Evolutionary conservation across 2,113 vertebrate species (phyloP).

Genomic region (Chaetodon trifascialis): DNA sequence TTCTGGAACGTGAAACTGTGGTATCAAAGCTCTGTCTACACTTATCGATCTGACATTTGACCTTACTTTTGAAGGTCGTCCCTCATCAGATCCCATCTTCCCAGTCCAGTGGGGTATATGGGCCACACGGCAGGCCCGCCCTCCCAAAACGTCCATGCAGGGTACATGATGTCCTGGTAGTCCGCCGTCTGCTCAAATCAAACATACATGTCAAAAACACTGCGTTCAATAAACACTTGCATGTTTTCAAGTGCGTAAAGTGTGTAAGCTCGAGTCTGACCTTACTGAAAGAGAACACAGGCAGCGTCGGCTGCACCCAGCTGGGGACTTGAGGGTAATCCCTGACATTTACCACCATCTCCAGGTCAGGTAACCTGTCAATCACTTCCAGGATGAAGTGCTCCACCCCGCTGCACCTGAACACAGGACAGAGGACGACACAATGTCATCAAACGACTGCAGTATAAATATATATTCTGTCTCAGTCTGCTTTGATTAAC

Average conservation of each 20-base stretch:
- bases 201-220: slow-evolving; percentile 15
- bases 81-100: slow-evolving; percentile 98
- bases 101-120: slow-evolving; percentile 96
- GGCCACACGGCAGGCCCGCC: slow-evolving; percentile 99
- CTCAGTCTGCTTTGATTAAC: too few species aligned
- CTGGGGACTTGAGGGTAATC: slow-evolving; percentile 95
- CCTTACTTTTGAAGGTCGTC: slow-evolving; percentile 90
- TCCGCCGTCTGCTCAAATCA: slow-evolving; percentile 87
- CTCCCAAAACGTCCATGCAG: slow-evolving; percentile 99
- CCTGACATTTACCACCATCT: slow-evolving; percentile 96
- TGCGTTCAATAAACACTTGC: neutral
- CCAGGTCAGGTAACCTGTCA: slow-evolving; percentile 90
- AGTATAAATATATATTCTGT: too few species aligned
- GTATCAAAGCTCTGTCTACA: too few species aligned
- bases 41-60: neutral
- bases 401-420: slow-evolving; percentile 95
- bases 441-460: neutral
- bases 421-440: neutral
- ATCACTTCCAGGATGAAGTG: slow-evolving; percentile 94
- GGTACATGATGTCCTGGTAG: slow-evolving; percentile 98
- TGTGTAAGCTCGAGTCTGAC: slow-evolving; percentile 72
- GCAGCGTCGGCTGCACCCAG: slow-evolving; percentile 91
- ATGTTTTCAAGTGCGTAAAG: neutral
- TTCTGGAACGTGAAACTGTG: too few species aligned
- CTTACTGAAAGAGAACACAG: slow-evolving; percentile 98